Evolutionary conservation across 2,113 vertebrate genomes (phyloP), one percentile per base, ranked within the genome.

Genomic region (Myxocyprinus asiaticus): DNA sequence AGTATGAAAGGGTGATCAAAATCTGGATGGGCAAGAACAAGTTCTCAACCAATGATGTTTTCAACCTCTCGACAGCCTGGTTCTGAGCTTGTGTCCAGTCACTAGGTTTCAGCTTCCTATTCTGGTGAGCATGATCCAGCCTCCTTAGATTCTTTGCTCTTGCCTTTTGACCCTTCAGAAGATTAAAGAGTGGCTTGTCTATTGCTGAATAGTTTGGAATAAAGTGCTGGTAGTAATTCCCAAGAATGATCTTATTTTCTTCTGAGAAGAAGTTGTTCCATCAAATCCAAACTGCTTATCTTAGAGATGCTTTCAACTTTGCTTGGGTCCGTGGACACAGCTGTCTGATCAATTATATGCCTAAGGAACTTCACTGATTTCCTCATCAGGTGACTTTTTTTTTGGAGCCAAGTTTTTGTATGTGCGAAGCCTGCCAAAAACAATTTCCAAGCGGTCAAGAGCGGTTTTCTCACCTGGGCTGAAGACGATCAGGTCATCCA

Each of bases 161-260:
- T 61, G 58, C 7, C 3, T 61, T 71, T 0, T 15, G 22, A 1
- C 42, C 74, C 0, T 33, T 15, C 0, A 64, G 59, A 9, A 82
- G 43, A 5, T 4, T 47, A 44, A 82, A 78, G 2, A 82, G 69
- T 2, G 76, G 76, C 45, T 71, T 78, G 4, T 69, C 63, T 6
- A 17, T 64, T 0, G 47, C 47, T 4, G 69, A 83, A n/a, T 72
- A 83, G 9, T 56, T 33, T 9, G 45, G n/a, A 66, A 81, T 77
- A 9, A 81, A 83, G 14, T 77, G 77, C 22, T 76, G 72, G 10
- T 80, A 83, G 12, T 70, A 83, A 11, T 76, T 42, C 4, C 22
- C 22, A 83, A 44, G 10, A 81, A 83, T 0, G 43, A 81, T n/a
- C 56, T 81, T 9, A 78, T 59, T 50, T 78, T 77, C 56, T 67